Base-by-base conservation (phyloP, 2,797 vertebrate species). In the Neosilurus hyrtlii region DNA sequence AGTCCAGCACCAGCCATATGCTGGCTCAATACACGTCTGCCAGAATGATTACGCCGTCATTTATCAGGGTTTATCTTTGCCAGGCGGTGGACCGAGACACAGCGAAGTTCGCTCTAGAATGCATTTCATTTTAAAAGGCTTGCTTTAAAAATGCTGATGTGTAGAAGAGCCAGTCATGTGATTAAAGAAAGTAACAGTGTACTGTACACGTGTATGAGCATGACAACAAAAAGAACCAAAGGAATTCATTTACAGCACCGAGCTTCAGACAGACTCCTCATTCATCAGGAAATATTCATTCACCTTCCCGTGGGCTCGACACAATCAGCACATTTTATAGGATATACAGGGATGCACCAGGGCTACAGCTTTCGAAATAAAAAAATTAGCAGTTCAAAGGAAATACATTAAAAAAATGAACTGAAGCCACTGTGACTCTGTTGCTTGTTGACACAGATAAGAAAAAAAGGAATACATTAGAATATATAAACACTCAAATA, bases 391-490 rank as follows among this genome's bases (percentile, higher is more conserved):
- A 30, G 30, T 81, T 75, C 18, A 57, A 75, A 84, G 63, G 30
- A 75, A 52, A 24, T 15, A 61, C 43, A 67, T 71, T 54, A 37
- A 68, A 37, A 59, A 80, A 35, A 18, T 2, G 14, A 16, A 35
- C 22, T 1, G 24, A 73, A 61, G 76, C 61, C 14, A 56, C 12
- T 22, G 35, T 52, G 67, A 75, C 67, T 82, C 57, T 52, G n/a
- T 37, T 22, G 43, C 59, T 43, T 56, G 67, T 74, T 30, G 56
- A 72, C 37, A 18, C 35, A 80, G 75, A 79, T 57, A 75, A 80
- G 71, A 76, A 77, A 56, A 80, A 70, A 77, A 86, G 87, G 85
- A 86, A 88, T 88, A 82, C 86, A 87, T 90, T 90, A 88, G 67
- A 76, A 84, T 81, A 61, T 68, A 37, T 49, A 76, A 74, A 0